Percentiles rank a stretch among this genome's conserved stretches.
Evolutionary conservation across 2,797 vertebrate genomes (phyloP).

Genomic region (Enteromius trimaculatus): DNA sequence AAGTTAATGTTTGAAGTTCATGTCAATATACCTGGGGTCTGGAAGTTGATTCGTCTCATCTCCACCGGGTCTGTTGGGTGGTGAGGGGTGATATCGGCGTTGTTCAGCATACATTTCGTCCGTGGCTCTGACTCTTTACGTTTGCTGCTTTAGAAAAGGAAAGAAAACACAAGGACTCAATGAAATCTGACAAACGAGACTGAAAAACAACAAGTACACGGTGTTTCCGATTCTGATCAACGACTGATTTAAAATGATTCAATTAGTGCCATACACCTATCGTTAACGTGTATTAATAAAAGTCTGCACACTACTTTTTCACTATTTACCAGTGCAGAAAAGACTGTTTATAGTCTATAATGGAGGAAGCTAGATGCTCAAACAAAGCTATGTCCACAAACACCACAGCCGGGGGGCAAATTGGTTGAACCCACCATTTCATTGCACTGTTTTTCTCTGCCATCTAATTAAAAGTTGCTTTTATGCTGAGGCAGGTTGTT

Average conservation of each 20-base stretch:
- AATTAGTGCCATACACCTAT: neutral
- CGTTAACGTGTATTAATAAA: neutral
- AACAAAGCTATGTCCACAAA: slow-evolving; percentile 29
- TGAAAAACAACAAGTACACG: neutral
- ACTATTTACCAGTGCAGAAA: neutral
- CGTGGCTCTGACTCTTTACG: slow-evolving; percentile 94
- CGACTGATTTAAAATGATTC: neutral
- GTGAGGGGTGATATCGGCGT: slow-evolving; percentile 90
- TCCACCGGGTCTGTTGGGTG: slow-evolving; percentile 98
- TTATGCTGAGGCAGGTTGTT: slow-evolving; percentile 71
- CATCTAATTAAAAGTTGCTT: slow-evolving; percentile 66
- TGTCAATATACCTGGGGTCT: slow-evolving; percentile 87
- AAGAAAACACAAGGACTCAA: slow-evolving; percentile 30
- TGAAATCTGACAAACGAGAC: neutral
- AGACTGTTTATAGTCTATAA: neutral
- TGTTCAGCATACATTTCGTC: slow-evolving; percentile 95
- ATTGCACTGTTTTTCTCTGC: slow-evolving; percentile 27
- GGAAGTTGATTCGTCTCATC: slow-evolving; percentile 98
- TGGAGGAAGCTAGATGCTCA: neutral
- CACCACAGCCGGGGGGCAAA: slow-evolving; percentile 19
- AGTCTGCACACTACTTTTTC: neutral
- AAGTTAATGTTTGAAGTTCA: neutral
- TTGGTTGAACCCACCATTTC: slow-evolving; percentile 54
- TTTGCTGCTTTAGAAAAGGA: slow-evolving; percentile 81
- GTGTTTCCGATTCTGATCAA: neutral